Evolutionary conservation across 2,113 vertebrate species (phyloP).

Genomic region (Grammatotria lemairii): DNA sequence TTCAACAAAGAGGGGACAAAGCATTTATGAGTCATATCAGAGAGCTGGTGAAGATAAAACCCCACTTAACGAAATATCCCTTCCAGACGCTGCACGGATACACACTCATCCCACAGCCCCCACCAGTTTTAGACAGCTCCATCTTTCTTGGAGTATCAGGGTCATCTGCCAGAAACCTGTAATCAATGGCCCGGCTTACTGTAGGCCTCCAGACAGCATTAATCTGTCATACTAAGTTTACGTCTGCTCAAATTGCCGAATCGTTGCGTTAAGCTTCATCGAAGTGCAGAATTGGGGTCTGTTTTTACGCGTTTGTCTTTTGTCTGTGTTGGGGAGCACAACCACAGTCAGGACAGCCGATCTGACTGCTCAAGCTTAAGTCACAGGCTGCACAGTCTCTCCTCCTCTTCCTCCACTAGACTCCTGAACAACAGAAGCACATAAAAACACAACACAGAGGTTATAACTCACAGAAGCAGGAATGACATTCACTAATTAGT

Average conservation of each 20-base stretch:
- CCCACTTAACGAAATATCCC: conserved; percentile 29
- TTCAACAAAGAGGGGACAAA: conserved; percentile 19
- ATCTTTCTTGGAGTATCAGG: conserved; percentile 43
- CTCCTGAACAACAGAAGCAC: conserved; percentile 39
- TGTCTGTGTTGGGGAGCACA: not conserved
- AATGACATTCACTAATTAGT: not conserved
- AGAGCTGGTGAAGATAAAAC: conserved; percentile 26
- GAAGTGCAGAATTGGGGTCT: not conserved
- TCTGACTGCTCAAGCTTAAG: not conserved
- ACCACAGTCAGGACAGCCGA: not conserved
- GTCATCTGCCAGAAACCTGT: conserved; percentile 58
- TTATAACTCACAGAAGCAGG: not conserved
- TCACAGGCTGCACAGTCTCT: conserved; percentile 53
- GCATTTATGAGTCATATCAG: conserved; percentile 28
- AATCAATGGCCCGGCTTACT: conserved; percentile 49
- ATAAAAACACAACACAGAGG: not conserved
- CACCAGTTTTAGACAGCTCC: conserved; percentile 22
- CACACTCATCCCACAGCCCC: not conserved
- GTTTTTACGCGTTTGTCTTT: not conserved
- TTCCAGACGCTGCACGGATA: conserved; percentile 29
- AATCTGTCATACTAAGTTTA: conserved; percentile 60
- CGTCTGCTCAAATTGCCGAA: conserved; percentile 30
- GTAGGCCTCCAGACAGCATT: conserved; percentile 30
- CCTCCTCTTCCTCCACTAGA: conserved; percentile 64
- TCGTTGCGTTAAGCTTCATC: conserved; percentile 16